Evolutionary conservation across 2,113 vertebrate species (phyloP).

Genomic region (Lampris megalopsis): DNA sequence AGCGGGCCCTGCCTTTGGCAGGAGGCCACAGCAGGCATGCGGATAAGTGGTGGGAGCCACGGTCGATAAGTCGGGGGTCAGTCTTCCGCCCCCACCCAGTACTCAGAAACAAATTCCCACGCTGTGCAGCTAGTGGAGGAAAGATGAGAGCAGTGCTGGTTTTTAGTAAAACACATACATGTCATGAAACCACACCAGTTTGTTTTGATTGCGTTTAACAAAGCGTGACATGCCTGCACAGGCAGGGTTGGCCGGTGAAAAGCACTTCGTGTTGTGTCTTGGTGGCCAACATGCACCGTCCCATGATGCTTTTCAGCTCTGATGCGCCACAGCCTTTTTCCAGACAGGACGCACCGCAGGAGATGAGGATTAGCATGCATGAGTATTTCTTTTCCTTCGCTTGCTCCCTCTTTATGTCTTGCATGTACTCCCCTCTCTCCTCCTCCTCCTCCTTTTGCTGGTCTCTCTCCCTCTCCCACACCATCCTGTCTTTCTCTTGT

Average conservation of each 20-base stretch:
- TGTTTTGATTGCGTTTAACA: not conserved
- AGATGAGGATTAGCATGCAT: conserved; percentile 58
- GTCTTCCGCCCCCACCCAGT: conserved; percentile 45
- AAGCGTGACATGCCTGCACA: no score
- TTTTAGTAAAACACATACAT: conserved; percentile 9
- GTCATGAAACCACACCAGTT: conserved; percentile 10
- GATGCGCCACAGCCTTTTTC: conserved; percentile 42
- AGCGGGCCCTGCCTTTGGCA: conserved; percentile 35
- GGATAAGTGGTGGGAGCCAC: conserved; percentile 34
- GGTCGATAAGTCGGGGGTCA: conserved; percentile 69
- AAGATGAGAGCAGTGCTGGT: conserved; percentile 40
- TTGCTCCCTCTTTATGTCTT: not conserved
- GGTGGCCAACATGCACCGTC: conserved; percentile 34
- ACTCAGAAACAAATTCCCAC: conserved; percentile 67
- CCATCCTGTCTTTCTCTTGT: not conserved
- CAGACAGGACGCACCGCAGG: conserved; percentile 24
- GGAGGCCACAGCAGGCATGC: conserved; percentile 39
- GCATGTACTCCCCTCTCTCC: not conserved
- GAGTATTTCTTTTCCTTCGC: conserved; percentile 13
- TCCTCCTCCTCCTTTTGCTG: conserved; percentile 15
- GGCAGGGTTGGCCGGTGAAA: no score
- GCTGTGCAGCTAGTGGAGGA: conserved; percentile 53
- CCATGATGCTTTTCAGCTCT: conserved; percentile 26
- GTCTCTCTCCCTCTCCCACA: conserved; percentile 1
- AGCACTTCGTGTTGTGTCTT: conserved; percentile 21